Evolutionary conservation across 2,797 vertebrate species (phyloP), one percentile per base, ranked within the genome.

Genomic region (Ceyx erithaca): DNA sequence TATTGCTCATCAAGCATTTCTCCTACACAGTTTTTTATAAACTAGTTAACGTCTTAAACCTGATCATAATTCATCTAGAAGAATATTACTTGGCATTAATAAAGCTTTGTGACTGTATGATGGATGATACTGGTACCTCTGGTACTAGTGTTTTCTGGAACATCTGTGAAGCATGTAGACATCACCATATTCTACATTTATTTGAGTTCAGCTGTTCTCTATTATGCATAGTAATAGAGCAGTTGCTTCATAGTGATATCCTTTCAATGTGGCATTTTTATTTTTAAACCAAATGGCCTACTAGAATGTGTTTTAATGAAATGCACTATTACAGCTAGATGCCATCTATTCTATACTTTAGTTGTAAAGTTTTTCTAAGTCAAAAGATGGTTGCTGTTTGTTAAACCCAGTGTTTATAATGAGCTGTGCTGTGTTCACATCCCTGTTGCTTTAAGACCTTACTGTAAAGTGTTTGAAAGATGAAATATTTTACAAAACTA

Each of bases 1-100:
- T 52, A 21, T 93, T 92, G 85, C 79, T 94, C 81, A 94, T 89
- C 76, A 21, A 45, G n/a, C 31, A 10, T 89, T 93, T 95, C 84
- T 92, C 72, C 67, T 68, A 84, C 76, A 4, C 66, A 45, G 7
- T 13, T 90, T 88, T 90, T 70, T 49, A 37, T 73, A 62, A 83
- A 78, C 0, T 35, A 14, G 6, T 78, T 93, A 87, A 72, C 0
- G 1, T 69, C 54, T 73, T 78, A 83, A 94, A 15, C 28, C 23
- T 70, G 67, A 67, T 52, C 7, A 9, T 78, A 80, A 89, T 48
- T 89, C 78, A 43, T 75, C 51, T 89, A 35, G 54, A 68, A 72
- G 40, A 82, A 26, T 66, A 55, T 62, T 4, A 2, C 18, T 78
- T 78, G 69, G 35, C 15, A 14, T 89, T 85, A 78, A 46, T 82